Percentiles rank a stretch among this genome's conserved stretches.
These are phyloP conservation scores for Rissa tridactyla DNA, from an alignment of 2,113 vertebrate species.

Conservation along the genomic window DNA sequence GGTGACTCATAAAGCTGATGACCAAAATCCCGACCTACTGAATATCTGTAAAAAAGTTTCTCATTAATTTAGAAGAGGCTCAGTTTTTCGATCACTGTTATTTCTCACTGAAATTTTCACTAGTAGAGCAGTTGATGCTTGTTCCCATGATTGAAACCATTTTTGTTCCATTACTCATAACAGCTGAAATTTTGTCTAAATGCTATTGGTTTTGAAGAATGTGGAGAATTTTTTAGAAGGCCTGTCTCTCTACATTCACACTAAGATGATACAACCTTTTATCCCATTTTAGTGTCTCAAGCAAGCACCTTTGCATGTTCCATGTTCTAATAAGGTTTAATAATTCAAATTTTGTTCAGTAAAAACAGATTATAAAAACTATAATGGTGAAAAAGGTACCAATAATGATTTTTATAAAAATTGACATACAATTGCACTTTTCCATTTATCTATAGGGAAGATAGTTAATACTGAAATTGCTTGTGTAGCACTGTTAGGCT, in stretches of 20 bases:
- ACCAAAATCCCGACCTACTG: neutral
- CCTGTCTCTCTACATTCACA: neutral
- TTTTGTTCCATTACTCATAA: neutral
- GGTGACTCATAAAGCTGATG: neutral
- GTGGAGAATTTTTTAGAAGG: neutral
- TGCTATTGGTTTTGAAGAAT: neutral
- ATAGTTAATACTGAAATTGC: neutral
- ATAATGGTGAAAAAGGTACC: neutral
- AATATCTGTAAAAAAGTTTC: neutral
- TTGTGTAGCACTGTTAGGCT: neutral
- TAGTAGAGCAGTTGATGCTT: neutral
- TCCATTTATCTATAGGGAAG: neutral
- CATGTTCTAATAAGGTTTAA: neutral
- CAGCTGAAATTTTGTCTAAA: conserved; percentile 3
- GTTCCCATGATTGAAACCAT: neutral
- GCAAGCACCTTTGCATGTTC: neutral
- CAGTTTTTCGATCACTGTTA: neutral
- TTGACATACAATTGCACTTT: neutral
- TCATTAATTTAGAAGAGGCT: neutral
- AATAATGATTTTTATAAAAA: neutral
- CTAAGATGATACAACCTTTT: neutral
- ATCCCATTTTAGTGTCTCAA: neutral
- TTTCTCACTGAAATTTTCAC: neutral
- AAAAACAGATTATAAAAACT: neutral
- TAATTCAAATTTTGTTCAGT: neutral